Base-by-base conservation (phyloP, 30 jellyfish, hydroid and myxozoan species). In the Sanderia malayensis region DNA sequence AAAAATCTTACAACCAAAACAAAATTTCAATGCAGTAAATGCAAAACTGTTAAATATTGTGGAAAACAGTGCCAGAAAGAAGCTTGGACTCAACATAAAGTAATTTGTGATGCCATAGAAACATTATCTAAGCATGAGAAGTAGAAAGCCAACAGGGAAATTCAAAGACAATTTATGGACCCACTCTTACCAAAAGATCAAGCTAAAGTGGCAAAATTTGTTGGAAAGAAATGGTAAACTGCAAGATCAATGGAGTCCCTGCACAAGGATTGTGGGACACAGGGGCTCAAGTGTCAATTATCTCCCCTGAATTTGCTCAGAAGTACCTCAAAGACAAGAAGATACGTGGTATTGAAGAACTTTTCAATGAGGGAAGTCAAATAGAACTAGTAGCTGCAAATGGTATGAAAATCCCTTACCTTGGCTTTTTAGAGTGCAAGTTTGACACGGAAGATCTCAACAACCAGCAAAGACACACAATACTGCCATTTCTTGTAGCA, bases 241-340 rank as follows among this genome's bases (percentile, higher is more conserved):
- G 52, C 52, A 37, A 37, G 52, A 37, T 37, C 6, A 13, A 37
- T 37, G 52, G 52, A 37, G 52, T 37, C 52, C 52, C 52, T 37
- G 52, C 52, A 37, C 52, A 37, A 37, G 52, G 52, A 37, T 37
- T 37, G 52, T 37, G 52, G 52, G 52, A 37, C 52, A 37, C 52
- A 37, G 52, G 52, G 52, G 52, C 52, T 37, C 52, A 37, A 37
- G 52, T 37, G 52, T 37, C 52, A 37, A 37, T 37, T 37, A 37
- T 37, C 52, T 13, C 52, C 52, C 52, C 52, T 37, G 52, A 37
- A 37, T 37, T 37, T 37, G 52, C 52, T 37, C 52, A 37, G 52
- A 37, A 37, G 52, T 4, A 37, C 52, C 52, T 37, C 52, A 37
- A 37, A 37, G 52, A 37, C 52, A 37, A 37, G 6, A 37, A 37